phyloP scores from a whole-genome alignment of 2,113 vertebrate genomes.

The Propithecus coquereli region DNA sequence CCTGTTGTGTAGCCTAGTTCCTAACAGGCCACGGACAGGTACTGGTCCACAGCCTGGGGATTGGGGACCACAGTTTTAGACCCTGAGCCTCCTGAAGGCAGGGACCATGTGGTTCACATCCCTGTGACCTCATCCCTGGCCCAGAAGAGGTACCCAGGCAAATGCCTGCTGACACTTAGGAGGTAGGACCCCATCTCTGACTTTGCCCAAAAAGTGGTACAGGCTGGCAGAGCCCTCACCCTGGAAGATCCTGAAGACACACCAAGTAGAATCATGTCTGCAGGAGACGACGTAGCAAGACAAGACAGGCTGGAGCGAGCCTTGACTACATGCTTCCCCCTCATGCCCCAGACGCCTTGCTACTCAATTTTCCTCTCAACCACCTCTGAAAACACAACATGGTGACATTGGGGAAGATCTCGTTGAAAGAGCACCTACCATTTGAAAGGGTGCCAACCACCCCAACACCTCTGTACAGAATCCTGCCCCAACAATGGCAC shows the following conservation, averaged over 20 bases:
- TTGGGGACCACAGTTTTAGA: neutral
- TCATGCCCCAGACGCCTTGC: rapidly evolving
- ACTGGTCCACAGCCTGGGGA: no score
- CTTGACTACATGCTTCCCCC: neutral
- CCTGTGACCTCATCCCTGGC: neutral
- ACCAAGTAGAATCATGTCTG: neutral
- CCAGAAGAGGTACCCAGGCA: neutral
- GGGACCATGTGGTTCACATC: neutral
- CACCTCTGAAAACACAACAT: neutral
- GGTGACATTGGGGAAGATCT: neutral
- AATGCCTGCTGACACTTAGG: neutral
- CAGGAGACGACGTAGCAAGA: neutral
- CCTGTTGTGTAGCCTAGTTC: no score
- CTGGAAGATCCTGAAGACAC: neutral
- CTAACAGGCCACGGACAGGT: no score
- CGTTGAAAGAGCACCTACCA: slow-evolving; percentile 15
- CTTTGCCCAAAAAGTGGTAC: neutral
- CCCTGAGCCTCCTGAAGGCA: neutral
- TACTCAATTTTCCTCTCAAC: neutral
- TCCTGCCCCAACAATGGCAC: neutral
- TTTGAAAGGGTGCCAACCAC: neutral
- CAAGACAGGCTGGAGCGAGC: neutral
- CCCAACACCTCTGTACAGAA: neutral
- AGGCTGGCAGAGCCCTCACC: neutral
- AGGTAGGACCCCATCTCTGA: neutral